Evolutionary conservation across 2,113 vertebrate species (phyloP).

Genomic region (Loxodonta africana): DNA sequence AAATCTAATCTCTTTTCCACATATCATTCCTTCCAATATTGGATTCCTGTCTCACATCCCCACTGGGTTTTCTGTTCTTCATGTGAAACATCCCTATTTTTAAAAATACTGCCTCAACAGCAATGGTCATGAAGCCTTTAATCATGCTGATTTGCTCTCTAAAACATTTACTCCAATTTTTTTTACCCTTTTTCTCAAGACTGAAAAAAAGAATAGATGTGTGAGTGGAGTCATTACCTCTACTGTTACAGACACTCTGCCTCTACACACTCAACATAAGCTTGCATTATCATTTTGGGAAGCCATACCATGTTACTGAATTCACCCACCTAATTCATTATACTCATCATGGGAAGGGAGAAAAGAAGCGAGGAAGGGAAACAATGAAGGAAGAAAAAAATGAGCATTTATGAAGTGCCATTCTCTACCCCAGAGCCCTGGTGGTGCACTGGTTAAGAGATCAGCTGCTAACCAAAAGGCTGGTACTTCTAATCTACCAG

Average conservation of each 20-base stretch:
- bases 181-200: background rate
- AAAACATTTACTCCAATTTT: background rate
- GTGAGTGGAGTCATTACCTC: background rate
- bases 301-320: background rate
- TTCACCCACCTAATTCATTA: background rate
- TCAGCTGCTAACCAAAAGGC: no score
- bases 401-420: background rate
- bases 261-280: background rate
- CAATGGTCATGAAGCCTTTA: background rate
- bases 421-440: no score
- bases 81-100: background rate
- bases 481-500: no score
- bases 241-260: background rate
- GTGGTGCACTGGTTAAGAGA: no score
- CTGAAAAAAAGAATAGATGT: background rate
- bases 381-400: background rate
- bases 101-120: background rate
- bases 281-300: background rate
- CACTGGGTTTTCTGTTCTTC: slow-evolving; percentile 4
- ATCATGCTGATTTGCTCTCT: background rate
- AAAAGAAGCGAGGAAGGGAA: background rate
- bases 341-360: background rate
- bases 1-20: background rate
- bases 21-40: background rate
- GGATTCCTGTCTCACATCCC: background rate